phyloP scores from a whole-genome alignment of 2,888 invertebrate genomes.

The Xiphydria camelus region DNA sequence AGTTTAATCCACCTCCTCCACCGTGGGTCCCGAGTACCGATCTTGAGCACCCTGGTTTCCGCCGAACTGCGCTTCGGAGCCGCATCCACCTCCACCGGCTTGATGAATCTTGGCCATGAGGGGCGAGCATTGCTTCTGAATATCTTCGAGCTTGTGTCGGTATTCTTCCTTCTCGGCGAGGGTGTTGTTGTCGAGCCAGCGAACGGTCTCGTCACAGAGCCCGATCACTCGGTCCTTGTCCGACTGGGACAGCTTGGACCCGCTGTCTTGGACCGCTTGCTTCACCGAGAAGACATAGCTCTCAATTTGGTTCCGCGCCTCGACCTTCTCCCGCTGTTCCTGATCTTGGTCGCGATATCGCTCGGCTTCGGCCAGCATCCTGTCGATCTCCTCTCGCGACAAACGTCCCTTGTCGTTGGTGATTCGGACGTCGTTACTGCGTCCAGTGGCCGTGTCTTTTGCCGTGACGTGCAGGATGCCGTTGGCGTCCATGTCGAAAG shows the following conservation, averaged over 20 bases:
- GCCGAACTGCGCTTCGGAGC: too few relatives aligned
- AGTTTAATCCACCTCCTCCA: too few relatives aligned
- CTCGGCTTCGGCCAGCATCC: conserved; percentile 63
- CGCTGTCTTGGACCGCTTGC: conserved; percentile 87
- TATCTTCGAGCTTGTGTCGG: conserved; percentile 66
- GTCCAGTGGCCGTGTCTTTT: conserved; percentile 68
- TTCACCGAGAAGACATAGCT: conserved; percentile 78
- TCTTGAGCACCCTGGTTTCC: too few relatives aligned
- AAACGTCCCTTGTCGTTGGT: conserved; percentile 67
- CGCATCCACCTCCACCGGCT: conserved; percentile 49
- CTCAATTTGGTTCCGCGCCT: conserved; percentile 58
- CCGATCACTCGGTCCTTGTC: conserved; percentile 61
- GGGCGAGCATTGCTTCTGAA: conserved; percentile 62
- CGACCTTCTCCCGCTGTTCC: conserved; percentile 58
- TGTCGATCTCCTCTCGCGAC: conserved; percentile 68
- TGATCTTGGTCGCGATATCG: conserved; percentile 62
- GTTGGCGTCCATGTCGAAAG: conserved; percentile 90
- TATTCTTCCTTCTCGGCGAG: conserved; percentile 69
- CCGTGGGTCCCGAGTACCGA: too few relatives aligned
- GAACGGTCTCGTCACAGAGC: conserved; percentile 62
- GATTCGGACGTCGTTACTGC: conserved; percentile 63
- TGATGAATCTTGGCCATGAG: conserved; percentile 42
- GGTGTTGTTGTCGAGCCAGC: conserved; percentile 64
- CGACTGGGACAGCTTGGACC: conserved; percentile 60
- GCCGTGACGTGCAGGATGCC: conserved; percentile 96